Evolutionary conservation across 2,113 vertebrate genomes (phyloP).

Genomic region (Thalassoma bifasciatum): DNA sequence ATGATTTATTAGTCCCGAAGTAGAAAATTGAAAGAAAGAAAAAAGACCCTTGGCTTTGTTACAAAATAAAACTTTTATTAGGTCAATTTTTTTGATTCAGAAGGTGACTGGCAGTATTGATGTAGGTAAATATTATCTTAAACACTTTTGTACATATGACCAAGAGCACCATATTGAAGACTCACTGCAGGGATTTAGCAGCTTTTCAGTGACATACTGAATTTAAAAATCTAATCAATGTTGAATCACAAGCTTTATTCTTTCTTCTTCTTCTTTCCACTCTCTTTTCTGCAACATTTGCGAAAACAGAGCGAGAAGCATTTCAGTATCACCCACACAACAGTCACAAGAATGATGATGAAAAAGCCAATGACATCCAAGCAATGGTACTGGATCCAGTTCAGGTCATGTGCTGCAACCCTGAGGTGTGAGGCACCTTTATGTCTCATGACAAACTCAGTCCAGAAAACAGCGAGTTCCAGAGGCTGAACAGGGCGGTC

Average conservation of each 20-base stretch:
- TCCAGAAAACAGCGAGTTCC: conserved; percentile 93
- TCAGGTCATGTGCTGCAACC: conserved; percentile 89
- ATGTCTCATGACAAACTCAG: conserved; percentile 94
- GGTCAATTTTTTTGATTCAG: background rate
- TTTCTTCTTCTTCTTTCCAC: conserved; percentile 72
- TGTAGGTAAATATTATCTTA: too few relatives aligned
- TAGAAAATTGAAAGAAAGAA: too few relatives aligned
- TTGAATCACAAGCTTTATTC: conserved; percentile 48
- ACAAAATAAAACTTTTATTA: too few relatives aligned
- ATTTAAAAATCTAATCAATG: background rate
- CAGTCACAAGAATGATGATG: conserved; percentile 56
- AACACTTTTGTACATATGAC: background rate
- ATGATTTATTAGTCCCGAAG: too few relatives aligned
- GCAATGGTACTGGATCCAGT: conserved; percentile 94
- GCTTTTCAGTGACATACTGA: background rate
- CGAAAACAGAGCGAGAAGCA: conserved; percentile 82
- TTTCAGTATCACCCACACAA: conserved; percentile 81
- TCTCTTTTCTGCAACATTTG: conserved; percentile 66
- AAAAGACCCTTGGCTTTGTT: too few relatives aligned
- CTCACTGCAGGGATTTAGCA: background rate
- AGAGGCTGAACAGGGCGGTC: conserved; percentile 89
- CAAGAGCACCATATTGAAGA: background rate
- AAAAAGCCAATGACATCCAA: conserved; percentile 90
- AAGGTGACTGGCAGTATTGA: background rate
- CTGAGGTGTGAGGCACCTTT: conserved; percentile 91